Base-by-base conservation (phyloP, 2,888 invertebrate genomes). In the Drosophila borealis region DNA sequence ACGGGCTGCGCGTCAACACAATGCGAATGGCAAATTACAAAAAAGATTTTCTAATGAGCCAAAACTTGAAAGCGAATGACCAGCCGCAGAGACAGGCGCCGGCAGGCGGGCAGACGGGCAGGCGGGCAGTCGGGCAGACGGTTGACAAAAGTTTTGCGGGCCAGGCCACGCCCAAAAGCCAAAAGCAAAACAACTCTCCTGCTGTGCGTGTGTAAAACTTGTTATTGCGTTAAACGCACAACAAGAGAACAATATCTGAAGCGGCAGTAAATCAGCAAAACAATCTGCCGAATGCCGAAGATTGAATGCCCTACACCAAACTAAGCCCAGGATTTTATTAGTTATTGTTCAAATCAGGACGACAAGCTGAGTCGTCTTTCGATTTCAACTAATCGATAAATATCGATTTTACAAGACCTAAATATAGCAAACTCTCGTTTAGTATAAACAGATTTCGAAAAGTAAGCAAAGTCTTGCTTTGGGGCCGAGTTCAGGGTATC, bases 31-130 rank as follows among this genome's bases (percentile, higher is more conserved):
- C 17, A 78, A 74, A 82, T 78, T 63, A 74, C 71, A 76, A 79
- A 75, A 17, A 17, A 17, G 85, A 88, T 74, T 88, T 88, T 81
- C 82, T 85, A 83, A 85, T 83, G 82, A 83, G 83, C 57, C 74
- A 80, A 83, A 83, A 85, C 85, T 72, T 68, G 64, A 81, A 84
- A 85, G 76, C 50, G 53, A 79, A 74, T 66, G 79, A 63, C 74
- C 74, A 65, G 19, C 34, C 37, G 19, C 17, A 56, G 41, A 46
- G 11, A 50, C 50, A 48, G 53, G 49, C 29, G 29, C 13, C 37
- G 10, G 39, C 14, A 21, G 54, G 36, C 14, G 10, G 25, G n/a
- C 37, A 2, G 42, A 11, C 21, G 14, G 56, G 33, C 14, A 5
- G 56, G 9, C 17, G 9, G 41, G 33, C 14, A 5, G 56, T 5